These are phyloP conservation scores for Xyrichtys novacula DNA, from an alignment of 2,797 vertebrate species.

Conservation along the genomic window DNA sequence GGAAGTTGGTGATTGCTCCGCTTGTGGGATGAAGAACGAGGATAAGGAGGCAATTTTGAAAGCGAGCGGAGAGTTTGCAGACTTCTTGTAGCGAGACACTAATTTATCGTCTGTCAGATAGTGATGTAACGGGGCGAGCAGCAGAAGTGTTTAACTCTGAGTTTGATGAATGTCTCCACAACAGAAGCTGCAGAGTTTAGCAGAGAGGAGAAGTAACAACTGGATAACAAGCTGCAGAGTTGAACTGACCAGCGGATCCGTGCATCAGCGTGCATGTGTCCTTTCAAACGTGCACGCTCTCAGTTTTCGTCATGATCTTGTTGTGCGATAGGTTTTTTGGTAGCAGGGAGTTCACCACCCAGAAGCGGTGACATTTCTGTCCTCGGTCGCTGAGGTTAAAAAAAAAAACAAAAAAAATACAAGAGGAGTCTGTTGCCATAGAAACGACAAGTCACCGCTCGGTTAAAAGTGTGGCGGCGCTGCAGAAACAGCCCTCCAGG, in stretches of 20 bases:
- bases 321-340: neutral
- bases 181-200: neutral
- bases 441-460: slow-evolving; percentile 72
- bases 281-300: neutral
- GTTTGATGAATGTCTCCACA: neutral
- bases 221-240: neutral
- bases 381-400: slow-evolving; percentile 43
- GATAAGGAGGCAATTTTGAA: slow-evolving; percentile 5
- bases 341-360: slow-evolving; percentile 33
- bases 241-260: neutral
- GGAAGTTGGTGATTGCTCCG: slow-evolving; percentile 2
- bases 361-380: slow-evolving; percentile 74
- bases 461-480: slow-evolving; percentile 55
- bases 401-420: neutral
- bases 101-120: slow-evolving; percentile 17
- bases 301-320: neutral
- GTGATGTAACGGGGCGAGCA: slow-evolving; percentile 19
- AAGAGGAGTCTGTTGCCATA: slow-evolving; percentile 74
- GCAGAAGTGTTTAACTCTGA: neutral
- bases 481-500: slow-evolving; percentile 49
- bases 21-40: neutral
- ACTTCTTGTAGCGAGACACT: neutral
- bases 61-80: slow-evolving; percentile 1
- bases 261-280: neutral
- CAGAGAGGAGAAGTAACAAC: neutral